Conservation (phyloP, 2,797 vertebrate species). For the Paedocypris micromegethes region DNA sequence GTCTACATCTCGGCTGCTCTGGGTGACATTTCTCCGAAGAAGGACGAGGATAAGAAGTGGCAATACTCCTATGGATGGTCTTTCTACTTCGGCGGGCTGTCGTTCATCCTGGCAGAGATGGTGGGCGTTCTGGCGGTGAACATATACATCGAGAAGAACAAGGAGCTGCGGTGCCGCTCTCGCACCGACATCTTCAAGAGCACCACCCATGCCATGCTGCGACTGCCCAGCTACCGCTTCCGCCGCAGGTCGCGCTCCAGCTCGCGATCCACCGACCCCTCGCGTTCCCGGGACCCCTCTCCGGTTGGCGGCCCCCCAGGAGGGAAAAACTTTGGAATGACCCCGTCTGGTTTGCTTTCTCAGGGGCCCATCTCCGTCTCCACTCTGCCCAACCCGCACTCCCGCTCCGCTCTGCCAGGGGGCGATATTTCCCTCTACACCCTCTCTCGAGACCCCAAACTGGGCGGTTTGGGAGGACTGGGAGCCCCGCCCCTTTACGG, state of each 20-base stretch:
- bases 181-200: constrained; percentile 85
- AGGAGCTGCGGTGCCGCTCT: constrained; percentile 85
- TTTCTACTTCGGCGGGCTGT: constrained; percentile 92
- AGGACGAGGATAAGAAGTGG: constrained; percentile 89
- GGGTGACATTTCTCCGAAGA: constrained; percentile 87
- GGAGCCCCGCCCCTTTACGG: constrained; percentile 64
- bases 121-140: constrained; percentile 91
- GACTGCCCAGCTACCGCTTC: constrained; percentile 88
- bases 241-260: constrained; percentile 86
- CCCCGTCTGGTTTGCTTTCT: constrained; percentile 74
- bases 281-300: constrained; percentile 83
- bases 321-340: constrained; percentile 76
- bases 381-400: constrained; percentile 79
- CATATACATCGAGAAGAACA: constrained; percentile 94
- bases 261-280: constrained; percentile 86
- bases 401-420: constrained; percentile 78
- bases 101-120: constrained; percentile 94
- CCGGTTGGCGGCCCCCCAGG: constrained; percentile 72
- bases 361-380: constrained; percentile 85
- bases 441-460: constrained; percentile 72
- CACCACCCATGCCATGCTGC: constrained; percentile 82
- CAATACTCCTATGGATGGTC: constrained; percentile 94
- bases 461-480: constrained; percentile 57
- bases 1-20: constrained; percentile 94
- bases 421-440: constrained; percentile 81